Evolutionary conservation across 2,888 invertebrate genomes (phyloP).

Genomic region (Meiosimyza decipiens): DNA sequence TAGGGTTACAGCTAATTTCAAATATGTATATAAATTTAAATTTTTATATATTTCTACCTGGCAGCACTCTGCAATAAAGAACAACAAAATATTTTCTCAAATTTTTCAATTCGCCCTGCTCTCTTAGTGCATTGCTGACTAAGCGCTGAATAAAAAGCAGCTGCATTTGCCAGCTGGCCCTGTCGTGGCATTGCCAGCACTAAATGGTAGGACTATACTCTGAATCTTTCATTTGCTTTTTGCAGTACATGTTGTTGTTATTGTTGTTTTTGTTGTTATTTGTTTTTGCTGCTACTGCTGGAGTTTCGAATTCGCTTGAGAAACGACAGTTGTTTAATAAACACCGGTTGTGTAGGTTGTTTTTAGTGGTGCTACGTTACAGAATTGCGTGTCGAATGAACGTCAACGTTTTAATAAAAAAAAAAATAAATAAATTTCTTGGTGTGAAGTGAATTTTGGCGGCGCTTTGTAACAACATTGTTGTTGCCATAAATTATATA

Average conservation of each 20-base stretch:
- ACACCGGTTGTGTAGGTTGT: background rate
- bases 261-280: background rate
- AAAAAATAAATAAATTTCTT: background rate
- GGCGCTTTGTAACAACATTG: background rate
- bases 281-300: no score
- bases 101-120: background rate
- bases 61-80: background rate
- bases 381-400: background rate
- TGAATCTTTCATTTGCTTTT: background rate
- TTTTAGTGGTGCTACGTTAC: background rate
- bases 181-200: background rate
- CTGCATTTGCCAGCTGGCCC: constrained; percentile 10
- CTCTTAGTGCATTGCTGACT: background rate
- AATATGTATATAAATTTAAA: no score
- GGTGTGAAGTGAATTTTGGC: background rate
- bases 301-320: background rate
- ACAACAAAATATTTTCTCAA: background rate
- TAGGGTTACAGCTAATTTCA: background rate
- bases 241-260: background rate
- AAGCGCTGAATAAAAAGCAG: background rate
- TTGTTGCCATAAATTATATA: background rate
- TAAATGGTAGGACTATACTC: background rate
- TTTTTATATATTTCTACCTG: background rate
- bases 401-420: background rate
- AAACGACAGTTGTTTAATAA: constrained; percentile 14